Evolutionary conservation across 1,140 invertebrate species (phyloP), one percentile per base, ranked within the genome.

Genomic region (Tetramorium simillimum): DNA sequence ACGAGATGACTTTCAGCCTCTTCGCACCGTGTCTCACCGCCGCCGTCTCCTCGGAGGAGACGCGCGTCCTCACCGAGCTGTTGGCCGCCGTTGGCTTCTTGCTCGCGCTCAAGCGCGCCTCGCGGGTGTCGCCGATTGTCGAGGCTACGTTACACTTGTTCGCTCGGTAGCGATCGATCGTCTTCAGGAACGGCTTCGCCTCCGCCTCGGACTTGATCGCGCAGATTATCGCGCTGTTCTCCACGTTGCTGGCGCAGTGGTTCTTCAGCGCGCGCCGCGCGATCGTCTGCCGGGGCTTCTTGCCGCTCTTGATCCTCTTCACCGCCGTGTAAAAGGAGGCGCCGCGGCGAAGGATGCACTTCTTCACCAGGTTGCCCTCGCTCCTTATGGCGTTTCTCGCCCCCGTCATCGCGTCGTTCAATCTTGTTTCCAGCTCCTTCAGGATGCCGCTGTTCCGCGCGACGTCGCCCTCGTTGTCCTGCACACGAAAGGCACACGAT

Each of bases 11-110:
- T 87, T 94, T 95, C 2, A 94, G 62, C 87, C 94, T 90, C 40
- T 95, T 95, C 2, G 93, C 86, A 3, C 93, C 93, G 0, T 94
- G 93, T 49, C 91, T 94, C 0, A 94, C 88, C 6, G 92, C 69
- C 2, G 90, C 85, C 43, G 92, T 94, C 86, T 92, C 89, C 69
- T 95, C 94, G 10, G 67, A 84, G 60, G 78, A 63, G 3, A 86
- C 16, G 10, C 78, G 10, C n/a, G 51, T 62, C 28, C 78, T 87
- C 9, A 33, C 5, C 7, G 58, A 70, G 12, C 70, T 90, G 1
- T 60, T 90, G 3, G 53, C 18, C 12, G 18, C 14, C 1, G 9
- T 58, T 24, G 49, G 4, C 46, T 86, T 90, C 16, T 88, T 90
- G 33, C 18, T 85, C 14, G 40, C 76, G 49, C 6, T 49, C 69